These are phyloP conservation scores for Pseudococcus viburni DNA, from an alignment of 2,888 invertebrate species.

Conservation along the genomic window DNA sequence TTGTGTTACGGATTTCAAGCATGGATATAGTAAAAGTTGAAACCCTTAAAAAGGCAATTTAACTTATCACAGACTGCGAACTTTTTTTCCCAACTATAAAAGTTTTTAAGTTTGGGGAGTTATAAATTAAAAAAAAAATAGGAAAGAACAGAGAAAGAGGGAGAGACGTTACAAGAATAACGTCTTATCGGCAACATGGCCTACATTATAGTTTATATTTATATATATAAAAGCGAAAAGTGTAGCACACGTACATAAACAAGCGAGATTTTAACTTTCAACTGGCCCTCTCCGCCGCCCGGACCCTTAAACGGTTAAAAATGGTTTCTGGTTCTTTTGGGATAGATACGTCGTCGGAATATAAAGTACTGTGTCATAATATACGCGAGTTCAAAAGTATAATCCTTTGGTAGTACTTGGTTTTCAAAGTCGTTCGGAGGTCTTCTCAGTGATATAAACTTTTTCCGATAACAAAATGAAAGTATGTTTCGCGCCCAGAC, in stretches of 20 bases:
- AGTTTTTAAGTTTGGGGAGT: slow-evolving; percentile 54
- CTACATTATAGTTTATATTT: slow-evolving; percentile 62
- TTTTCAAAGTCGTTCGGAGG: slow-evolving; percentile 60
- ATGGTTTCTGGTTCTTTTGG: slow-evolving; percentile 59
- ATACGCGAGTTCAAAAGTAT: slow-evolving; percentile 64
- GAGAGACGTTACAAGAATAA: slow-evolving; percentile 59
- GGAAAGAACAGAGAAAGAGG: neutral
- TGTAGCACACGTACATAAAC: slow-evolving; percentile 61
- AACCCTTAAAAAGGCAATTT: slow-evolving; percentile 65
- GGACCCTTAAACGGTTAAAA: slow-evolving; percentile 49
- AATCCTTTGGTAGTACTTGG: slow-evolving; percentile 43
- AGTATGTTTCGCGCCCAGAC: slow-evolving; percentile 16
- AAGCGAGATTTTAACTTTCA: slow-evolving; percentile 57
- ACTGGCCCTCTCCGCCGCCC: neutral
- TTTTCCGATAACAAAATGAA: slow-evolving; percentile 55
- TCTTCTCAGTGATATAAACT: slow-evolving; percentile 59
- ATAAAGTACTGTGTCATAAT: slow-evolving; percentile 65
- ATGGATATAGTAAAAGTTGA: slow-evolving; percentile 60
- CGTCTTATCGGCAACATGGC: slow-evolving; percentile 64
- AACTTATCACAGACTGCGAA: slow-evolving; percentile 61
- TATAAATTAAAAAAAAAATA: slow-evolving; percentile 61
- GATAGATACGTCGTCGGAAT: slow-evolving; percentile 62
- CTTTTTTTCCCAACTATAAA: slow-evolving; percentile 62
- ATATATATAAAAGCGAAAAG: slow-evolving; percentile 51
- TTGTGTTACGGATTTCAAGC: slow-evolving; percentile 51